Conservation (phyloP, 1,140 invertebrate genomes). For the Probaryconus sp. region DNA sequence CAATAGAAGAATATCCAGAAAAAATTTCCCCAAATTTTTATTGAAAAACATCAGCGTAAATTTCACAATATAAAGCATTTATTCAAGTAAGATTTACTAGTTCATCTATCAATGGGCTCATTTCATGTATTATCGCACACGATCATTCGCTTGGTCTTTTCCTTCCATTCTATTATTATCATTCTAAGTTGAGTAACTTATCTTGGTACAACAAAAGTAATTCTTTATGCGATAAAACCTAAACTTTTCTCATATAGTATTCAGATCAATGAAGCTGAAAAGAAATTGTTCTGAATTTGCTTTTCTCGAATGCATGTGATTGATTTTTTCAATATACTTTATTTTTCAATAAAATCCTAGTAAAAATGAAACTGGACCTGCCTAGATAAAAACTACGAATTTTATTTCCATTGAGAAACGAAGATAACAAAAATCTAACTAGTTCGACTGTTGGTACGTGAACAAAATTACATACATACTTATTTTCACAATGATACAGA, state of each 20-base stretch:
- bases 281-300: constrained; percentile 40
- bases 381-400: too few relatives aligned
- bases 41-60: constrained; percentile 30
- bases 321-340: constrained; percentile 16
- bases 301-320: constrained; percentile 32
- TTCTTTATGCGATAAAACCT: constrained; percentile 54
- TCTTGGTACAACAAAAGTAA: constrained; percentile 50
- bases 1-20: not conserved
- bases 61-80: constrained; percentile 27
- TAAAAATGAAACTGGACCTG: constrained; percentile 31
- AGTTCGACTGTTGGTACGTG: too few relatives aligned
- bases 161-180: constrained; percentile 35
- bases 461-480: too few relatives aligned
- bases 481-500: too few relatives aligned
- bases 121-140: constrained; percentile 53
- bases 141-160: constrained; percentile 28
- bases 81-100: constrained; percentile 31
- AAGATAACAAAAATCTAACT: too few relatives aligned
- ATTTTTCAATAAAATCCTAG: constrained; percentile 16
- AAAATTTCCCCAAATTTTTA: constrained; percentile 39
- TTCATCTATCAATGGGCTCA: constrained; percentile 34
- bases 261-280: constrained; percentile 45
- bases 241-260: constrained; percentile 61
- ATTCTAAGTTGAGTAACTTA: constrained; percentile 45
- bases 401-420: too few relatives aligned